Percentiles rank a stretch among this genome's conserved stretches.
These are phyloP conservation scores for Mesaphorura yosii DNA, from an alignment of 1,140 invertebrate species.

Conservation along the genomic window DNA sequence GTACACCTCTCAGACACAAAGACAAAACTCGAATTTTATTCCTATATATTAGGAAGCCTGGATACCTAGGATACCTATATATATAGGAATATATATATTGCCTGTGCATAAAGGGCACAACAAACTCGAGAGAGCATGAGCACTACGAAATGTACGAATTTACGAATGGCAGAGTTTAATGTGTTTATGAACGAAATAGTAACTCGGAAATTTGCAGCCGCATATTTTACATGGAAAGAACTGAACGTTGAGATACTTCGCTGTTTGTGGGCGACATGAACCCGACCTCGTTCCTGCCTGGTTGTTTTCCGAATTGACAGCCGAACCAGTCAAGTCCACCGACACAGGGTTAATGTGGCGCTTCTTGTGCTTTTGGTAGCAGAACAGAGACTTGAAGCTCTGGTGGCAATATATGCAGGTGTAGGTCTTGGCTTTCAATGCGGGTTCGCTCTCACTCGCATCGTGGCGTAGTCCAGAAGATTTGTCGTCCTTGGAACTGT, in stretches of 20 bases:
- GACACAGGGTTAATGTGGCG: constrained; percentile 49
- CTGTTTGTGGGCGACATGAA: constrained; percentile 38
- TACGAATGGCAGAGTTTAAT: constrained; percentile 70
- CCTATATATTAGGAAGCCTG: too few species aligned
- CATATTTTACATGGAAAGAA: constrained; percentile 87
- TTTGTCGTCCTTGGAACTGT: constrained; percentile 5
- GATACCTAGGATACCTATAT: too few species aligned
- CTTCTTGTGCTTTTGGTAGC: constrained; percentile 65
- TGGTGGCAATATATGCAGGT: constrained; percentile 65
- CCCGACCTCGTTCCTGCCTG: constrained; percentile 6
- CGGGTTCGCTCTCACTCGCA: constrained; percentile 3
- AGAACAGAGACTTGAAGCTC: constrained; percentile 68
- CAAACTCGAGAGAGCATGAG: too few species aligned
- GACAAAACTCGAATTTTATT: too few species aligned
- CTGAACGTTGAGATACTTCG: constrained; percentile 68
- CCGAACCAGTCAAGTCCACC: constrained; percentile 33
- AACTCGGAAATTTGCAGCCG: constrained; percentile 80
- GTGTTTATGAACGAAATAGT: constrained; percentile 87
- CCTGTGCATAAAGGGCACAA: too few species aligned
- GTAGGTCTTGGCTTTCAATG: constrained; percentile 45
- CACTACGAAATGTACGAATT: too few species aligned
- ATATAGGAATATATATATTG: too few species aligned
- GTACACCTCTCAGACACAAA: too few species aligned
- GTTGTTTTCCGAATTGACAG: too few species aligned
- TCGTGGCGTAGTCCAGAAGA: background rate